Evolutionary conservation across 2,888 invertebrate species (phyloP).

Genomic region (Ommatoiulus sabulosus): DNA sequence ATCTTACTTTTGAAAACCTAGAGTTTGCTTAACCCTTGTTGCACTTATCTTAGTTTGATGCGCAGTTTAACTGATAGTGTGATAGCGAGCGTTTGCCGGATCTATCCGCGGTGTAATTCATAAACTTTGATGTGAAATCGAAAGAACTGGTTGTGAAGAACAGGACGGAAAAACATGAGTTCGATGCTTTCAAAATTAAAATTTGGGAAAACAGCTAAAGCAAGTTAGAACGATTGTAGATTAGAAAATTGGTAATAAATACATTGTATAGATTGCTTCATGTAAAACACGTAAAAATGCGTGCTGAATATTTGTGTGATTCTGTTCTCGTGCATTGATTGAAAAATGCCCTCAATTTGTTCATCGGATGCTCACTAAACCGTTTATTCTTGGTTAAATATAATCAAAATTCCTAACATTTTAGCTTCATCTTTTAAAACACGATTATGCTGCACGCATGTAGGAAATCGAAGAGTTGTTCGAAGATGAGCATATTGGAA

Average conservation of each 20-base stretch:
- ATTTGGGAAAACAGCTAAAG: background rate
- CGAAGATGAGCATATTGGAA: too few relatives aligned
- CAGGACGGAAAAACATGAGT: too few relatives aligned
- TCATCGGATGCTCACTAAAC: too few relatives aligned
- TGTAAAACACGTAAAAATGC: background rate
- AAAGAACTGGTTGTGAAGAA: background rate
- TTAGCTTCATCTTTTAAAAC: too few relatives aligned
- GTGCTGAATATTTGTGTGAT: background rate
- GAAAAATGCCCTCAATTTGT: too few relatives aligned
- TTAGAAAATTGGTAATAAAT: too few relatives aligned
- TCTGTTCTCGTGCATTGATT: background rate
- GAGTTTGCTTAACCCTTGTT: background rate
- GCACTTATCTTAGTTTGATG: background rate
- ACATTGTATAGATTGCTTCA: background rate
- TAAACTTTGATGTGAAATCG: background rate
- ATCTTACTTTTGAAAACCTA: background rate
- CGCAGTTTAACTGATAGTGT: constrained; percentile 7
- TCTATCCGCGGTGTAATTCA: background rate
- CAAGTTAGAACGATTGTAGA: too few relatives aligned
- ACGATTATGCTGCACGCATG: too few relatives aligned
- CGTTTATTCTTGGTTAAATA: too few relatives aligned
- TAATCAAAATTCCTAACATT: too few relatives aligned
- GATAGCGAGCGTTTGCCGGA: background rate
- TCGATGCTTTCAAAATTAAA: background rate
- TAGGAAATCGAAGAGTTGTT: too few relatives aligned